phyloP scores from a whole-genome alignment of 2,113 vertebrate genomes.

The Corythaeola cristata region DNA sequence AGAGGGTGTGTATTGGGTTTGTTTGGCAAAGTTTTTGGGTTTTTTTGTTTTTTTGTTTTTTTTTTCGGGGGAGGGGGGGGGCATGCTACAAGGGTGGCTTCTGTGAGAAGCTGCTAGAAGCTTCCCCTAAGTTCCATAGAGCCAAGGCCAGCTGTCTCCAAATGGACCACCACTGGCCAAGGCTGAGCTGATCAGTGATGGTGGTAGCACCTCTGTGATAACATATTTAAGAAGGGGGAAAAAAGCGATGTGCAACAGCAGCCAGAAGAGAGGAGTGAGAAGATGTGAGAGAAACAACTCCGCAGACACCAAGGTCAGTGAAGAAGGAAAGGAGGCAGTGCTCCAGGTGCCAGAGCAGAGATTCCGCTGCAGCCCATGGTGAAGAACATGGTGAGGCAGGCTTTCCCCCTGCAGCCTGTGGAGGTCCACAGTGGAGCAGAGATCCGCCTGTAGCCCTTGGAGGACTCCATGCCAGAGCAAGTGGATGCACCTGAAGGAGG shows the following conservation, averaged over 20 bases:
- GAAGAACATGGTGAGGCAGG: no score
- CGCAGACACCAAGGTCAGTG: neutral
- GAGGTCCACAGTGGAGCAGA: no score
- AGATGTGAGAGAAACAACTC: neutral
- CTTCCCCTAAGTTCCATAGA: rapidly evolving
- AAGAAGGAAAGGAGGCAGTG: no score
- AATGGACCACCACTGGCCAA: neutral
- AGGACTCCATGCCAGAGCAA: no score
- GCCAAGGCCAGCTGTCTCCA: neutral
- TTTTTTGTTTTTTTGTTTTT: no score
- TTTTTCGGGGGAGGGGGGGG: no score
- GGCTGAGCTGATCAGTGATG: rapidly evolving
- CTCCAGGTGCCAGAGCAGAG: no score
- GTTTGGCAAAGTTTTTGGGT: neutral
- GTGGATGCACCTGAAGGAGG: no score
- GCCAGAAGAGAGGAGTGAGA: neutral
- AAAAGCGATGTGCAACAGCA: neutral
- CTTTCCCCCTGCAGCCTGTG: no score
- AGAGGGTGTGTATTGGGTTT: neutral
- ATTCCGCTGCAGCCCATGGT: no score
- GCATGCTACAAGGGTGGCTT: neutral
- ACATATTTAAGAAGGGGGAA: neutral
- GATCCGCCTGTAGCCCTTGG: no score
- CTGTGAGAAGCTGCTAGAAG: neutral
- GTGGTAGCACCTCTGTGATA: neutral